phyloP scores from a whole-genome alignment of 2,113 vertebrate species.

The human region DNA sequence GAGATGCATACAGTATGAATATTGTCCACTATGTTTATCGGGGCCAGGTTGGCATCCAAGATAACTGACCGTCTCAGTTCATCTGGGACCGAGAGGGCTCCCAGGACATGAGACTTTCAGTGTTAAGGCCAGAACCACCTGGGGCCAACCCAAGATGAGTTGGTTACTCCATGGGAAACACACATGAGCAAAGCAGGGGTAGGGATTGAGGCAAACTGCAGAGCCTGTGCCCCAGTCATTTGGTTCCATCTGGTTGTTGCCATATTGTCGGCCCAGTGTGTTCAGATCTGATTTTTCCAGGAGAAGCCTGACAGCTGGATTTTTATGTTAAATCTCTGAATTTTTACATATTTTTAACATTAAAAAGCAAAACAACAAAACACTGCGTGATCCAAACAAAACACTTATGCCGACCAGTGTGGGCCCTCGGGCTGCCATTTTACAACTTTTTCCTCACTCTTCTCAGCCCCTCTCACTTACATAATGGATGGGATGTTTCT shows the following conservation, averaged over 20 bases:
- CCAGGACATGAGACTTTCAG: background rate
- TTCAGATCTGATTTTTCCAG: background rate
- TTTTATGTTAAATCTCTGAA: background rate
- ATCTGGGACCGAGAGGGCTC: background rate
- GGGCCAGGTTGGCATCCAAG: background rate
- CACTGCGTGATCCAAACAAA: background rate
- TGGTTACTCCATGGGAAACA: fast-evolving
- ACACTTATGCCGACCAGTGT: fast-evolving
- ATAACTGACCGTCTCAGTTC: fast-evolving
- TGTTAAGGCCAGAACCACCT: background rate
- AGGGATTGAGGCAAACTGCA: background rate
- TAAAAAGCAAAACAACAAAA: background rate
- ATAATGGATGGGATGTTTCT: fast-evolving
- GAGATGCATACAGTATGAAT: fast-evolving
- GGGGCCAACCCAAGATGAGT: fast-evolving
- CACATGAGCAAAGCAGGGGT: fast-evolving
- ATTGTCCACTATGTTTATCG: too few species aligned
- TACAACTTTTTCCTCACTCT: fast-evolving
- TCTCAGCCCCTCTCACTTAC: background rate
- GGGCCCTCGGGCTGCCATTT: background rate
- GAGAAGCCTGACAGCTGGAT: background rate
- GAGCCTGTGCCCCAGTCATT: fast-evolving
- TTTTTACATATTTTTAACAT: background rate
- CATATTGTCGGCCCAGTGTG: background rate
- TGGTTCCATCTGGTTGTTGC: background rate